phyloP scores from a whole-genome alignment of 2,888 invertebrate genomes.

The Strigamia transsilvanica region DNA sequence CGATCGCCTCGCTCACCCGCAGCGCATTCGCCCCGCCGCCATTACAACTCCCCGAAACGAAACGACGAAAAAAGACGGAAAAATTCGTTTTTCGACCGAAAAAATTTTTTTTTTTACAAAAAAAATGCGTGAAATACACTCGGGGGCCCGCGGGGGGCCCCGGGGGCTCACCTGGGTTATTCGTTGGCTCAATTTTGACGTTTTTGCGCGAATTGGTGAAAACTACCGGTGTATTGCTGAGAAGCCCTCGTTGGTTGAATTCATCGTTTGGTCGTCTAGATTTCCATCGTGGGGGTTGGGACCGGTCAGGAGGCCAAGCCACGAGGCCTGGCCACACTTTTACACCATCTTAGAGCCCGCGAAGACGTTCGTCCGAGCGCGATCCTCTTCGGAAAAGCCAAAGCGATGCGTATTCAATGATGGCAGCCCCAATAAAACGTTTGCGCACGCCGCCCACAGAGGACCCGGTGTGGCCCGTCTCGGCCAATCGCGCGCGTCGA shows the following conservation, averaged over 20 bases:
- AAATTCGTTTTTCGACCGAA: too few relatives aligned
- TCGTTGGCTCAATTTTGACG: conserved; percentile 14
- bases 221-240: conserved; percentile 4
- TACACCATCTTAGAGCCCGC: background rate
- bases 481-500: too few relatives aligned
- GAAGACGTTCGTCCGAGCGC: background rate
- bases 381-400: conserved; percentile 4
- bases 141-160: too few relatives aligned
- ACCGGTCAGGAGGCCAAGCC: conserved; percentile 7
- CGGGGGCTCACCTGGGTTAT: background rate
- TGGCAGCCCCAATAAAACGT: conserved; percentile 10
- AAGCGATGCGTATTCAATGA: conserved; percentile 20
- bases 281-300: background rate
- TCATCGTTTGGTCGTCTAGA: background rate
- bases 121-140: too few relatives aligned
- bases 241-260: background rate
- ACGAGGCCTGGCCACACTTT: conserved; percentile 20
- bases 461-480: background rate
- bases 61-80: too few relatives aligned
- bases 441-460: background rate
- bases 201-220: background rate
- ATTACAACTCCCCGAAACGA: too few relatives aligned
- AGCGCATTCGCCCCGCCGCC: too few relatives aligned
- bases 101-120: too few relatives aligned
- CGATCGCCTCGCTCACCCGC: too few relatives aligned